Evolutionary conservation across 2,113 vertebrate species (phyloP), one percentile per base, ranked within the genome.

Genomic region (Meriones unguiculatus): DNA sequence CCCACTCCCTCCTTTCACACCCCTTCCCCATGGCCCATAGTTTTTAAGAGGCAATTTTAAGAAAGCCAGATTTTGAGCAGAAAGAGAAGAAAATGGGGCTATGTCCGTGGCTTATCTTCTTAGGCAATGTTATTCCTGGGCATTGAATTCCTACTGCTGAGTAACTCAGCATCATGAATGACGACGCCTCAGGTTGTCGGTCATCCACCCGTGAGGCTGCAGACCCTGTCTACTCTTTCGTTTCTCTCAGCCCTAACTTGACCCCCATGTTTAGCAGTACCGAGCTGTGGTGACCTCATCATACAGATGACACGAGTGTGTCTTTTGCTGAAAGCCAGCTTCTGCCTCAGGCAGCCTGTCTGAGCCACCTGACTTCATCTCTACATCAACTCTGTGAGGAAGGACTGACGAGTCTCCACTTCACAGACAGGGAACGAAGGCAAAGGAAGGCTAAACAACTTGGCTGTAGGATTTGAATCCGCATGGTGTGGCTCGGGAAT

Each of bases 151-250:
- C 67, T n/a, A 0, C 57, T 57, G 77, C 77, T 73, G 52, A 38
- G 32, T 7, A 54, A 90, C 62, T 73, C 59, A 32, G 2, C n/a
- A 50, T 77, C 2, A 9, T 13, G 2, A n/a, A 3, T 1, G 7
- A 54, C 1, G 24, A 1, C 0, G 1, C 32, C 15, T 12, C 13
- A 30, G 41, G 7, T 6, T 9, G 13, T 65, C 35, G 87, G 46
- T 5, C 67, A 3, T 18, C 28, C 24, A 15, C 46, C 14, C 0
- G 2, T 5, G 6, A 2, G 13, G 13, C n/a, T 1, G 3, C 35
- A 18, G 67, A 22, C 17, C 24, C n/a, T 25, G 10, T 4, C 52
- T 11, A 64, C 59, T 46, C 52, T 32, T 41, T 25, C 15, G 24
- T 13, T 7, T 30, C 62, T 65, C 3, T 13, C 4, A 2, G 17